These are phyloP conservation scores for Phalacrocorax brasilianus DNA, from an alignment of 2,113 vertebrate genomes.

Conservation along the genomic window DNA sequence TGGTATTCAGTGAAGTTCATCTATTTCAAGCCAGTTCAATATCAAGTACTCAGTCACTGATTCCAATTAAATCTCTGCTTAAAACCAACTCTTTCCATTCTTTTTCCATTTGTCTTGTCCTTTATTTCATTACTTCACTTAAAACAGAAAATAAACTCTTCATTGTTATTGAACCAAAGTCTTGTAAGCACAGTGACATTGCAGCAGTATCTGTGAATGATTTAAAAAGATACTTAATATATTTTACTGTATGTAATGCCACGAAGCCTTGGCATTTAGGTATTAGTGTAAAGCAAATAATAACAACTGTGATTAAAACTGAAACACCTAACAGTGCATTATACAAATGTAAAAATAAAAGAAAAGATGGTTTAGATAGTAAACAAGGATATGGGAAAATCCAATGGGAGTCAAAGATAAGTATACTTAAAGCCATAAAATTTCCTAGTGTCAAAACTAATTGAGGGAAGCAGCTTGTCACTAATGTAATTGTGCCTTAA, in stretches of 20 bases:
- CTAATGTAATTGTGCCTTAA: constrained; percentile 68
- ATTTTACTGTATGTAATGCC: background rate
- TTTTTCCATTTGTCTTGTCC: background rate
- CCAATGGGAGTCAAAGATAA: constrained; percentile 63
- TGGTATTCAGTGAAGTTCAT: background rate
- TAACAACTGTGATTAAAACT: constrained; percentile 34
- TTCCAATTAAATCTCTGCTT: background rate
- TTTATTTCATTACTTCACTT: constrained; percentile 20
- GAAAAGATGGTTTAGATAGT: constrained; percentile 11
- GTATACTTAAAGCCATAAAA: constrained; percentile 66
- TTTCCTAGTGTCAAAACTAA: constrained; percentile 71
- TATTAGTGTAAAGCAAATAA: constrained; percentile 33
- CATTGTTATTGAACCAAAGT: background rate
- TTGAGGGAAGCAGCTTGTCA: constrained; percentile 58
- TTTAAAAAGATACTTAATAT: background rate
- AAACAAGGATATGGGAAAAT: constrained; percentile 65
- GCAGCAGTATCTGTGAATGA: background rate
- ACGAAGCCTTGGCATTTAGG: background rate
- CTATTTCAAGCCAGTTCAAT: background rate
- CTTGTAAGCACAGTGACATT: background rate
- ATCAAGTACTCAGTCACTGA: background rate
- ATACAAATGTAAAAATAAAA: constrained; percentile 43
- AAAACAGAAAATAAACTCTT: constrained; percentile 1
- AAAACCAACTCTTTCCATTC: background rate
- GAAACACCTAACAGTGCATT: constrained; percentile 22